A percentile compares a stretch with the other conserved stretches of the same genome.
phyloP scores from a whole-genome alignment of 1,140 invertebrate genomes.

The Heterodera schachtii region DNA sequence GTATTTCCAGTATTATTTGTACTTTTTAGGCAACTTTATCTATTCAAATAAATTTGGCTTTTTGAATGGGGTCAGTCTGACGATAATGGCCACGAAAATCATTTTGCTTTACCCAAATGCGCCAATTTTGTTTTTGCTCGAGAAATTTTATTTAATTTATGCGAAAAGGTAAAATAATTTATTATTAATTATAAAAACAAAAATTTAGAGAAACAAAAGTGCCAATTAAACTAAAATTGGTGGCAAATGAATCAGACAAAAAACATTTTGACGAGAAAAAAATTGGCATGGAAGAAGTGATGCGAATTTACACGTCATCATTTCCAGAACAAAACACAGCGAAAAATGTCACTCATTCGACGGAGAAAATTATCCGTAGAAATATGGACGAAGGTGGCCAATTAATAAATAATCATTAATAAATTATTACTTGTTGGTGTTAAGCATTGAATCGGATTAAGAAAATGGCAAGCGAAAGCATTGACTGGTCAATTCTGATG shows the following conservation, averaged over 20 bases:
- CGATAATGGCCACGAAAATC: slow-evolving; percentile 16
- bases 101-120: slow-evolving; percentile 11
- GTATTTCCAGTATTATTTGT: slow-evolving; percentile 46
- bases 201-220: background rate
- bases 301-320: slow-evolving; percentile 11
- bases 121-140: slow-evolving; percentile 62
- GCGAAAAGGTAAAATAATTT: background rate
- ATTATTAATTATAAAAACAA: background rate
- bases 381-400: slow-evolving; percentile 12
- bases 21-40: slow-evolving; percentile 73
- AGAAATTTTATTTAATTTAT: slow-evolving; percentile 67
- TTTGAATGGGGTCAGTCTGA: slow-evolving; percentile 72
- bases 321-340: slow-evolving; percentile 24
- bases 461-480: background rate
- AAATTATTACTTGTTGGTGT: background rate
- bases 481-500: background rate
- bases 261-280: background rate
- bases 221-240: background rate
- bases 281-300: background rate
- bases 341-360: slow-evolving; percentile 9
- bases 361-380: background rate
- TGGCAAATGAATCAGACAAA: too few relatives aligned
- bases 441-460: background rate
- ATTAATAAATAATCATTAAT: background rate
- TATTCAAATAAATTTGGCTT: slow-evolving; percentile 74